Evolutionary conservation across 2,113 vertebrate species (phyloP).

Genomic region (Etheostoma spectabile): DNA sequence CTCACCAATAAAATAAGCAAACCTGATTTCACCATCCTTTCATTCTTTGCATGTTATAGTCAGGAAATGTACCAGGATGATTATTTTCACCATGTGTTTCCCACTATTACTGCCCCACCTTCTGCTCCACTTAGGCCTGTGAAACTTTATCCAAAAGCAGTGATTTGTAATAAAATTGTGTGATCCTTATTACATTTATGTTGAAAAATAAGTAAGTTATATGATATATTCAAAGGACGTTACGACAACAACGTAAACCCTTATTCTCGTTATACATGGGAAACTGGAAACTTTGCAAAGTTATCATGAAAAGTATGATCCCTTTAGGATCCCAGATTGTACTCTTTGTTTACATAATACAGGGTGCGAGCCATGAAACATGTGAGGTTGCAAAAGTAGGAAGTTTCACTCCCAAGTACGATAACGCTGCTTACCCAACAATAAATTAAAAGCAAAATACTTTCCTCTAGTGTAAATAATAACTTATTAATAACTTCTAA

Average conservation of each 20-base stretch:
- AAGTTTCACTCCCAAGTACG: accelerated
- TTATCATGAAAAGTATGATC: constrained; percentile 47
- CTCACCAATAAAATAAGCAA: constrained; percentile 43
- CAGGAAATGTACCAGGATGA: constrained; percentile 39
- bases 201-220: neutral
- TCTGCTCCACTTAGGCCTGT: neutral
- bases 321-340: constrained; percentile 83
- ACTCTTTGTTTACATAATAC: constrained; percentile 89
- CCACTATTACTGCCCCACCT: constrained; percentile 8
- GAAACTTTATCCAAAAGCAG: neutral
- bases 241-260: neutral
- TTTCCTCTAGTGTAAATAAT: accelerated
- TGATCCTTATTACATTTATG: neutral
- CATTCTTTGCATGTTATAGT: constrained; percentile 10
- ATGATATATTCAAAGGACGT: neutral
- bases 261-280: neutral
- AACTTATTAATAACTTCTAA: accelerated
- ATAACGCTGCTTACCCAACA: accelerated
- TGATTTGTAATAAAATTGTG: neutral
- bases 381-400: neutral
- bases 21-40: constrained; percentile 48
- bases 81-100: constrained; percentile 43
- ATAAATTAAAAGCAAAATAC: accelerated
- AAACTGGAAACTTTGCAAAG: constrained; percentile 41
- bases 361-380: constrained; percentile 57